Conservation (phyloP, 53 echinoderm and acorn worm genomes). For the Echinarachnius parma region DNA sequence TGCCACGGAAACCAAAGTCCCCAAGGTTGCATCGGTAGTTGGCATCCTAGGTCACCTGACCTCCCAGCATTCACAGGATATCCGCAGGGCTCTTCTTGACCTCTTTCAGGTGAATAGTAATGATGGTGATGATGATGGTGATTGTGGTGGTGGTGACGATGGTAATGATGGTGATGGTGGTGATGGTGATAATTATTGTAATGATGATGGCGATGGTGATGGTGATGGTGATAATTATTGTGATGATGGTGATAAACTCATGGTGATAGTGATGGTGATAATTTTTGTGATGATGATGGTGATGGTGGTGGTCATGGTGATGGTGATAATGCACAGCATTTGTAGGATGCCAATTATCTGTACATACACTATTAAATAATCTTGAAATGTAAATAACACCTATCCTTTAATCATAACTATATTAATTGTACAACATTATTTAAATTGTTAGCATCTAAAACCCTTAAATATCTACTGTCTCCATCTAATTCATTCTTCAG, state of each 20-base stretch:
- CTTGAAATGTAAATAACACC: too few relatives aligned
- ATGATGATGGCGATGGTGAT: constrained; percentile 12
- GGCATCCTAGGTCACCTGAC: constrained; percentile 97
- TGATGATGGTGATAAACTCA: neutral
- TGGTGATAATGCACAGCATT: too few relatives aligned
- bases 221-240: too few relatives aligned
- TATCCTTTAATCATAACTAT: too few relatives aligned
- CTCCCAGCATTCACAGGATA: constrained; percentile 92
- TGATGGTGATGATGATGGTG: constrained; percentile 1
- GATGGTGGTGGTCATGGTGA: neutral
- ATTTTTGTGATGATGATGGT: neutral
- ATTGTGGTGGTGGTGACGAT: neutral
- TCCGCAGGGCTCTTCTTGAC: constrained; percentile 81
- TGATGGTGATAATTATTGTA: too few relatives aligned
- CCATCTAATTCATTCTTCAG: constrained; percentile 40
- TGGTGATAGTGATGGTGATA: neutral
- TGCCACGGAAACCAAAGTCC: constrained; percentile 89
- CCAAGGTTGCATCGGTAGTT: constrained; percentile 97
- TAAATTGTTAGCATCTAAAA: too few relatives aligned
- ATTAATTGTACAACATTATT: too few relatives aligned
- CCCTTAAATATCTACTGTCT: neutral
- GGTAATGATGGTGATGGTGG: neutral
- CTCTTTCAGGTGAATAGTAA: constrained; percentile 80
- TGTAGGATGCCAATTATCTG: too few relatives aligned
- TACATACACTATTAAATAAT: too few relatives aligned